A percentile compares a stretch with the other conserved stretches of the same genome.
These are phyloP conservation scores for Synodontis membranacea DNA, from an alignment of 2,113 vertebrate genomes.

Conservation along the genomic window DNA sequence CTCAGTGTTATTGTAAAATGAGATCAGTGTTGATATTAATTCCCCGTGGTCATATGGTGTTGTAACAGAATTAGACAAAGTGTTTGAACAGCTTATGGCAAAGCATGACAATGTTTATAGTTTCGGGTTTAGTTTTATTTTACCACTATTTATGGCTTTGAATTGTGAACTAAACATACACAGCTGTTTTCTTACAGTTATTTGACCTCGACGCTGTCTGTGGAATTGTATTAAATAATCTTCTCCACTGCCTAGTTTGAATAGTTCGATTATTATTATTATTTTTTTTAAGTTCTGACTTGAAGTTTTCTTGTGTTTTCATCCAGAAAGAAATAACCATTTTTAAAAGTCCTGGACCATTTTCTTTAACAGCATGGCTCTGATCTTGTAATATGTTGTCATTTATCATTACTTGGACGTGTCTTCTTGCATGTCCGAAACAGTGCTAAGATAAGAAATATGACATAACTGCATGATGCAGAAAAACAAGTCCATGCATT, in stretches of 20 bases:
- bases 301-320: not conserved
- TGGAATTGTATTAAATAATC: not conserved
- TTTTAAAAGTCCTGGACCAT: not conserved
- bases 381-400: no score
- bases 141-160: not conserved
- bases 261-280: not conserved
- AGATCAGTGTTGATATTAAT: constrained; percentile 29
- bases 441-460: no score
- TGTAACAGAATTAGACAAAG: not conserved
- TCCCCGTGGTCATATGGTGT: constrained; percentile 16
- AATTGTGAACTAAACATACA: not conserved
- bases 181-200: constrained; percentile 72
- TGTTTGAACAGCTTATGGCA: not conserved
- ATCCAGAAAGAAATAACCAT: not conserved
- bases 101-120: not conserved
- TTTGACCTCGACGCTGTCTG: not conserved
- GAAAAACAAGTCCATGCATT: no score
- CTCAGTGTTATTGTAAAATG: constrained; percentile 29
- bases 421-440: no score
- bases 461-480: no score
- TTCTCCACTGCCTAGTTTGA: not conserved
- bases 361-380: not conserved
- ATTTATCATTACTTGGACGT: no score
- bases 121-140: not conserved
- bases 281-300: not conserved